phyloP scores from a whole-genome alignment of 2,113 vertebrate genomes.

The Phainopepla nitens region DNA sequence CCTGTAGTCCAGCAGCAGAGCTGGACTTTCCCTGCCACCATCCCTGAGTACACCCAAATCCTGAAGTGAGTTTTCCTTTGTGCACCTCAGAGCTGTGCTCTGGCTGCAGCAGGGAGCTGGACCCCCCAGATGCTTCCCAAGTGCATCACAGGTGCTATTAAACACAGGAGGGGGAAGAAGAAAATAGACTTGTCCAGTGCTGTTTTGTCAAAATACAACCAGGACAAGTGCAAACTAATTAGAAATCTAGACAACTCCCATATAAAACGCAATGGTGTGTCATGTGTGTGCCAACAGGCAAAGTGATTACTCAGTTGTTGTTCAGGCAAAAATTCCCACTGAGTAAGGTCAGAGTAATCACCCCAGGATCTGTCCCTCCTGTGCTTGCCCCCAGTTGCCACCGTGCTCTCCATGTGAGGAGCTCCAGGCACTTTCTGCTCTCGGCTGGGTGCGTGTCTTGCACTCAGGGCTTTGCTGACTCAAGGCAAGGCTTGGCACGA shows the following conservation, averaged over 20 bases:
- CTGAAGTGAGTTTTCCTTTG: background rate
- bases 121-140: background rate
- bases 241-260: constrained; percentile 58
- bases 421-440: background rate
- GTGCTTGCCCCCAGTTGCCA: background rate
- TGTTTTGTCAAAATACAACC: constrained; percentile 43
- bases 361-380: constrained; percentile 8
- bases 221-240: constrained; percentile 53
- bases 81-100: background rate
- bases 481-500: background rate
- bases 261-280: constrained; percentile 27
- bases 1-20: background rate
- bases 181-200: background rate
- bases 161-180: background rate
- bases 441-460: fast-evolving
- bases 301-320: constrained; percentile 64
- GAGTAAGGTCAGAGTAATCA: constrained; percentile 62
- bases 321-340: constrained; percentile 58
- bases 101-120: background rate
- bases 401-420: background rate
- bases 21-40: background rate
- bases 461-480: background rate
- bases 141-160: background rate
- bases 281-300: constrained; percentile 49
- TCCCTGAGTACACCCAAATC: background rate